Evolutionary conservation across 2,113 vertebrate species (phyloP).

Genomic region (Rousettus leschenaultii): DNA sequence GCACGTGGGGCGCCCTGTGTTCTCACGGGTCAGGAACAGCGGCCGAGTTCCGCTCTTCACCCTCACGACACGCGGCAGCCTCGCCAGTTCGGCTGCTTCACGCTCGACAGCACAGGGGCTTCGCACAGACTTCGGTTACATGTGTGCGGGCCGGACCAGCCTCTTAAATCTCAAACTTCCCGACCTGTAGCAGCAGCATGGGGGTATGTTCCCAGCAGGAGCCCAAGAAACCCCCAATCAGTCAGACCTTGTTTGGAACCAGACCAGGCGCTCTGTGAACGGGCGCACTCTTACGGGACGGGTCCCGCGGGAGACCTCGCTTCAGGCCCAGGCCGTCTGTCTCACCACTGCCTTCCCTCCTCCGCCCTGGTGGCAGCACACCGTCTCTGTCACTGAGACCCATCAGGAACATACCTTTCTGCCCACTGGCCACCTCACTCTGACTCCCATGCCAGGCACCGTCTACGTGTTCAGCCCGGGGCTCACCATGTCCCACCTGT

Average conservation of each 20-base stretch:
- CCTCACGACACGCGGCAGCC: not conserved
- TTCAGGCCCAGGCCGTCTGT: not conserved
- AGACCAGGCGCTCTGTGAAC: not conserved
- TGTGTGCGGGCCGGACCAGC: not conserved
- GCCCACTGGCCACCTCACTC: not conserved
- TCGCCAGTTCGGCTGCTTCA: not conserved
- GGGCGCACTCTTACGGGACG: not conserved
- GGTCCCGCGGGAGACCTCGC: not conserved
- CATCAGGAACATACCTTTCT: not conserved
- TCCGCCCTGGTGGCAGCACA: not conserved
- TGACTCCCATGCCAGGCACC: fast-evolving
- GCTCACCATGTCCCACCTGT: not conserved
- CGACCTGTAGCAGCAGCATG: not conserved
- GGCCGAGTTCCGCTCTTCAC: not conserved
- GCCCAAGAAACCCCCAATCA: not conserved
- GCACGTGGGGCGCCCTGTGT: not conserved
- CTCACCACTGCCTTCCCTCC: not conserved
- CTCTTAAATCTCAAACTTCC: not conserved
- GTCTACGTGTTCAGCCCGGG: not conserved
- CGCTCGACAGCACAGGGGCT: not conserved
- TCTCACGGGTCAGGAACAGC: not conserved
- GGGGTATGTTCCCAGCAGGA: not conserved
- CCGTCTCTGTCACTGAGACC: not conserved
- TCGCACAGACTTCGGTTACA: not conserved
- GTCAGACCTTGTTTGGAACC: not conserved